Base-by-base conservation (phyloP, 2,113 vertebrate species). In the Macaca nemestrina region DNA sequence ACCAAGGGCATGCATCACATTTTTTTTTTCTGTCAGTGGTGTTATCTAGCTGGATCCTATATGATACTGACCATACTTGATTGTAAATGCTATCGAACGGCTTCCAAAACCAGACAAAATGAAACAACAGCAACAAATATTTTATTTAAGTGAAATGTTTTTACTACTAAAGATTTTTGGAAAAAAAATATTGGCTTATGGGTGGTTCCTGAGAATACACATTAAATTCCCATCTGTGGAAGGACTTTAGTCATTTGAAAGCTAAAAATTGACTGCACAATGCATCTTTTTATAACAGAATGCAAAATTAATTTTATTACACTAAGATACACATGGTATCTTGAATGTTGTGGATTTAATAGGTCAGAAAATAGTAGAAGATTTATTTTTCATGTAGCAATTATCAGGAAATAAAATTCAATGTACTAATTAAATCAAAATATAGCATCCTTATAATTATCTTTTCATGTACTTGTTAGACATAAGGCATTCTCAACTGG, bases 381-480 rank as follows among this genome's bases (percentile, higher is more conserved):
- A 43, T 43, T 84, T 93, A 52, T 88, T 95, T 94, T 96, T 92
- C n/a, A 80, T 17, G 13, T 64, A 80, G 11, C 3, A 94, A 81
- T 92, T 93, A 94, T 57, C 6, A 88, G 20, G n/a, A 93, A 94
- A 70, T 86, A 61, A 68, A 90, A 67, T 83, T 73, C 2, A 97
- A 3, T 45, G 1, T 90, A 76, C 4, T 43, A 38, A 70, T 59
- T 73, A n/a, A n/a, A 43, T 82, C 8, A 82, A 86, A 89, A 68
- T 84, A 59, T 94, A 25, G 1, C 3, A 68, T 72, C 3, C 68
- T 76, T 82, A 67, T 79, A 23, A 61, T 81, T 96, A 11, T 4
- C 38, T 85, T 78, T 59, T 50, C 90, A 70, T 50, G 90, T 86
- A 88, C 23, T n/a, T 91, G 43, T 14, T 75, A 76, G 27, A 81